Percentiles rank a stretch among this genome's conserved stretches.
phyloP scores from a whole-genome alignment of 2,888 invertebrate genomes.

The Creontiades dilutus region DNA sequence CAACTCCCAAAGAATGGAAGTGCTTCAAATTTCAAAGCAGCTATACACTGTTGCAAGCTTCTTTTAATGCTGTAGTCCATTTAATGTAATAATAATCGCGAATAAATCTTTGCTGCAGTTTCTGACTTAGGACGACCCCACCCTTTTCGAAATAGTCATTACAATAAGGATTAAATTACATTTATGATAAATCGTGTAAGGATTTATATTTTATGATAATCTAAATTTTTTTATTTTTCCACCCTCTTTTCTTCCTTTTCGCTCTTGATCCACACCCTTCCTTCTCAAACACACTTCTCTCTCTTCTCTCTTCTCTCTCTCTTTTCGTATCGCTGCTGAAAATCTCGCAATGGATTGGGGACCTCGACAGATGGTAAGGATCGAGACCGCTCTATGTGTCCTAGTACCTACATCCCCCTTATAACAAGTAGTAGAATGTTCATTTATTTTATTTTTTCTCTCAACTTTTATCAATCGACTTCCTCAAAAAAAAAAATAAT shows the following conservation, averaged over 20 bases:
- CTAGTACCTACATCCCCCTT: slow-evolving; percentile 35
- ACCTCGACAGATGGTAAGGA: slow-evolving; percentile 74
- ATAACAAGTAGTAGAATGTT: slow-evolving; percentile 68
- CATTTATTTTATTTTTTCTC: slow-evolving; percentile 29
- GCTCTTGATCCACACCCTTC: slow-evolving; percentile 65
- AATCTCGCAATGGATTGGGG: slow-evolving; percentile 73
- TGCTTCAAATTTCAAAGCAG: not conserved
- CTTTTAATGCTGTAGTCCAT: not conserved
- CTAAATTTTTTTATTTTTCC: slow-evolving; percentile 66
- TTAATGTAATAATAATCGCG: not conserved
- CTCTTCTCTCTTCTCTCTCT: slow-evolving; percentile 72
- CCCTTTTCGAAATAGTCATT: not conserved
- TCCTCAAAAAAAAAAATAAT: not conserved
- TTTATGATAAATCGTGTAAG: slow-evolving; percentile 9
- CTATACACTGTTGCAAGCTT: no score
- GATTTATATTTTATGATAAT: slow-evolving; percentile 53
- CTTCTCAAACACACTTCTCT: slow-evolving; percentile 62
- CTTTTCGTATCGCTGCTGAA: slow-evolving; percentile 71
- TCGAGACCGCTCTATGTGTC: slow-evolving; percentile 69
- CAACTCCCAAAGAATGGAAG: not conserved
- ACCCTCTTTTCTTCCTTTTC: slow-evolving; percentile 49
- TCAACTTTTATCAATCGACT: not conserved
- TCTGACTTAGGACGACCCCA: not conserved
- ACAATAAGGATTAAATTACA: not conserved
- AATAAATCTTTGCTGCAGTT: not conserved